phyloP scores from a whole-genome alignment of 1,140 invertebrate species.

The Aphis gossypii region DNA sequence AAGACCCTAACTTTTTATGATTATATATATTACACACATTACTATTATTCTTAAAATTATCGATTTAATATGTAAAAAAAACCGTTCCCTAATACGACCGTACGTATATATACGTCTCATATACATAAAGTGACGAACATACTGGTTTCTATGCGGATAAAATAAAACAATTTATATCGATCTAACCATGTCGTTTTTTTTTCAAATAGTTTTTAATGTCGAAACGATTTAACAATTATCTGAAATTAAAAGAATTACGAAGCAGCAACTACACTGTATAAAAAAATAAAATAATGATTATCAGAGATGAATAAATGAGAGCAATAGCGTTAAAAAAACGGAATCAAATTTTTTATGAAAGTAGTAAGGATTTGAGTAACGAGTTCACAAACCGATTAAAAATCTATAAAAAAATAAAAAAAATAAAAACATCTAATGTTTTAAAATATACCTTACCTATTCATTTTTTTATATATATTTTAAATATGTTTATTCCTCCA shows the following conservation, averaged over 20 bases:
- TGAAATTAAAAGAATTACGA: not conserved
- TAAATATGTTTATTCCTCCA: too few relatives aligned
- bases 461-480: too few relatives aligned
- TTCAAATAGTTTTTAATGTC: not conserved
- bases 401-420: too few relatives aligned
- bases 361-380: too few relatives aligned
- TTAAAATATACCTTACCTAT: too few relatives aligned
- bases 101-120: not conserved
- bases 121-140: not conserved
- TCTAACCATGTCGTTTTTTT: not conserved
- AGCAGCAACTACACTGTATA: too few relatives aligned
- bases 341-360: too few relatives aligned
- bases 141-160: not conserved
- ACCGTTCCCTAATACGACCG: not conserved
- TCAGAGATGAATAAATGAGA: not conserved
- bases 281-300: not conserved
- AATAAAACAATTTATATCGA: not conserved
- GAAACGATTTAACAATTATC: not conserved
- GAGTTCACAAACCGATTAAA: too few relatives aligned
- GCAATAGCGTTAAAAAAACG: not conserved
- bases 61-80: constrained; percentile 4
- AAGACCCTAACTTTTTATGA: not conserved
- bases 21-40: not conserved
- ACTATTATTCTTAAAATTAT: constrained; percentile 11
- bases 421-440: too few relatives aligned